Conservation (phyloP, 2,797 vertebrate species). For the Chiroxiphia lanceolata region DNA sequence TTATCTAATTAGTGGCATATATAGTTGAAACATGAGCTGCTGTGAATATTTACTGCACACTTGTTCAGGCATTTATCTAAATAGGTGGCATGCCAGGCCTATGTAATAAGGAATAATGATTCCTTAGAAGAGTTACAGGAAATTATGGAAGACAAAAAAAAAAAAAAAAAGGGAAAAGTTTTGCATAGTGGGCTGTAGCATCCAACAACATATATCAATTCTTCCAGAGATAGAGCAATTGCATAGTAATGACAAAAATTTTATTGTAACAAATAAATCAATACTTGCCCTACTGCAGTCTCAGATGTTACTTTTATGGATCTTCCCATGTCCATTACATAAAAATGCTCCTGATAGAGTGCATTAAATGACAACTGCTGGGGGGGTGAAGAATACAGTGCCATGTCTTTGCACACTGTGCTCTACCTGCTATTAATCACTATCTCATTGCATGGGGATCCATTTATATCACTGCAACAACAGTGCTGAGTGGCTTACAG, state of each 20-base stretch:
- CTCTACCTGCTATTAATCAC: slow-evolving; percentile 71
- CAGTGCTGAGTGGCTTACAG: slow-evolving; percentile 46
- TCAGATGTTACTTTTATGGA: slow-evolving; percentile 79
- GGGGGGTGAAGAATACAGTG: slow-evolving; percentile 38
- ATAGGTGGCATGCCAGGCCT: slow-evolving; percentile 80
- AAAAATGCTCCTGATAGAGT: slow-evolving; percentile 66
- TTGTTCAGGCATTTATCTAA: slow-evolving; percentile 83
- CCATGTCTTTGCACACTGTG: neutral
- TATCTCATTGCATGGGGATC: slow-evolving; percentile 57
- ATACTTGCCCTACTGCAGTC: slow-evolving; percentile 73
- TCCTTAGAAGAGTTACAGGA: slow-evolving; percentile 77
- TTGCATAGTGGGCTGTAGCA: slow-evolving; percentile 62
- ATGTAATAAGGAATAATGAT: slow-evolving; percentile 84
- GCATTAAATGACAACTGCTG: slow-evolving; percentile 73
- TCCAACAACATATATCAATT: slow-evolving; percentile 73
- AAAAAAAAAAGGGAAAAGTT: slow-evolving; percentile 44
- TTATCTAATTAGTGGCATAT: slow-evolving; percentile 85
- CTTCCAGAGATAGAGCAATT: slow-evolving; percentile 75
- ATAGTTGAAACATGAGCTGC: slow-evolving; percentile 80
- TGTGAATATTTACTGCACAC: slow-evolving; percentile 83
- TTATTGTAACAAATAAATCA: slow-evolving; percentile 82
- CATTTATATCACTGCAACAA: slow-evolving; percentile 71
- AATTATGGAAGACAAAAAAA: slow-evolving; percentile 71
- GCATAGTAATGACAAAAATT: slow-evolving; percentile 81
- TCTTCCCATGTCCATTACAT: slow-evolving; percentile 75